Conservation (phyloP, 2,888 invertebrate genomes). For the Chorisops tibialis region DNA sequence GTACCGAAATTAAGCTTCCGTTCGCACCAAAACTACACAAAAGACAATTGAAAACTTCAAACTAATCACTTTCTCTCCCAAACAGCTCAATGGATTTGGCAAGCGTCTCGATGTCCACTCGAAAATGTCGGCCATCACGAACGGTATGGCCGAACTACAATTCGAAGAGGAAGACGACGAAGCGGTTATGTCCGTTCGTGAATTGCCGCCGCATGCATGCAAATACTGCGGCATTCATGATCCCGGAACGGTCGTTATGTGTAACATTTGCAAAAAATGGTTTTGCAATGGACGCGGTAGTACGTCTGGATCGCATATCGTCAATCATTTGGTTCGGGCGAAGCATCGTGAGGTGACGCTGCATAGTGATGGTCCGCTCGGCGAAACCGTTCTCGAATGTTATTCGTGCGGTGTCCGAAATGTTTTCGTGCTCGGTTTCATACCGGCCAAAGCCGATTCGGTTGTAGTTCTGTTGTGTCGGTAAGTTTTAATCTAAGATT, state of each 20-base stretch:
- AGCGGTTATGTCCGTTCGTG: slow-evolving; percentile 77
- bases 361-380: slow-evolving; percentile 95
- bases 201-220: slow-evolving; percentile 94
- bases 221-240: slow-evolving; percentile 99
- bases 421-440: slow-evolving; percentile 97
- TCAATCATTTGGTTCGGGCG: slow-evolving; percentile 97
- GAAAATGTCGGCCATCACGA: slow-evolving; percentile 67
- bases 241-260: slow-evolving; percentile 95
- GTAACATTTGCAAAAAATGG: slow-evolving; percentile 98
- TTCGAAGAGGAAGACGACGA: slow-evolving; percentile 96
- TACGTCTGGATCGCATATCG: slow-evolving; percentile 97
- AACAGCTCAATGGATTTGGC: slow-evolving; percentile 70
- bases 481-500: slow-evolving; percentile 43
- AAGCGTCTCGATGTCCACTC: slow-evolving; percentile 58
- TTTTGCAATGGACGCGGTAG: slow-evolving; percentile 99
- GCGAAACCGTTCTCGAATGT: slow-evolving; percentile 96
- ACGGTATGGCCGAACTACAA: slow-evolving; percentile 80
- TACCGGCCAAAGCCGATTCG: slow-evolving; percentile 98
- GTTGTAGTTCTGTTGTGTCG: slow-evolving; percentile 96
- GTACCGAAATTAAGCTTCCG: too few species aligned
- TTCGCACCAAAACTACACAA: too few species aligned
- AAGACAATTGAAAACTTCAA: background rate
- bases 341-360: slow-evolving; percentile 98
- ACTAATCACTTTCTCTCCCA: slow-evolving; percentile 38
- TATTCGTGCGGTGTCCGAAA: slow-evolving; percentile 98